phyloP scores from a whole-genome alignment of 2,113 vertebrate species.

The Polyodon spathula region DNA sequence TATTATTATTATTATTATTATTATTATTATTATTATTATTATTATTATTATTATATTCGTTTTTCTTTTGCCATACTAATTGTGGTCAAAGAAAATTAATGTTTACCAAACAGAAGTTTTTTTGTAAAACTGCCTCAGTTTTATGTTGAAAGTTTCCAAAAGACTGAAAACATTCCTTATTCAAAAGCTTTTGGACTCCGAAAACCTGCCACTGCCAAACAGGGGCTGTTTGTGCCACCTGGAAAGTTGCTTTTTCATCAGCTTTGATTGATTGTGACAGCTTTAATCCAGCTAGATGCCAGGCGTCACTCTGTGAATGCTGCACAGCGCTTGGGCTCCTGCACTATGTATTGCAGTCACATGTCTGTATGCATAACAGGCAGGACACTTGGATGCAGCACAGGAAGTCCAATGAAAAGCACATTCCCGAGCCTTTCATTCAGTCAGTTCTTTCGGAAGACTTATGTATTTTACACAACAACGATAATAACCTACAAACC shows the following conservation, averaged over 20 bases:
- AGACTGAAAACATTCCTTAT: too few species aligned
- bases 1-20: too few species aligned
- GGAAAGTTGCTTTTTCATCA: slow-evolving; percentile 33
- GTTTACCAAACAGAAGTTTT: too few species aligned
- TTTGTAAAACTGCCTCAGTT: too few species aligned
- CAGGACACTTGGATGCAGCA: slow-evolving; percentile 26
- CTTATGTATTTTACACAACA: not conserved
- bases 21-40: too few species aligned
- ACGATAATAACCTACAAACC: too few species aligned
- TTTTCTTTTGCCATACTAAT: too few species aligned
- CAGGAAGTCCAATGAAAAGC: slow-evolving; percentile 21
- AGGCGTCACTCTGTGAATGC: not conserved
- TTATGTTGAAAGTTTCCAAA: too few species aligned
- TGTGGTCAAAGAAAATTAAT: too few species aligned
- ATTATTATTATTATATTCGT: too few species aligned
- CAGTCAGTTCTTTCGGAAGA: slow-evolving; percentile 26
- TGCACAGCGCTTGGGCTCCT: not conserved
- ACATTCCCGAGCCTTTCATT: slow-evolving; percentile 13
- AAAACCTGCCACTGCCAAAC: slow-evolving; percentile 13
- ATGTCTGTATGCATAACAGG: slow-evolving; percentile 19
- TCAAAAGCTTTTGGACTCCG: too few species aligned
- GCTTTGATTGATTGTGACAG: slow-evolving; percentile 31
- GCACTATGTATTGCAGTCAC: slow-evolving; percentile 21
- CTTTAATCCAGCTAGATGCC: slow-evolving; percentile 29
- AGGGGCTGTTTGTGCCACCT: slow-evolving; percentile 31